These are phyloP conservation scores for Leptinotarsa haldemani DNA, from an alignment of 2,888 invertebrate genomes.

Conservation along the genomic window DNA sequence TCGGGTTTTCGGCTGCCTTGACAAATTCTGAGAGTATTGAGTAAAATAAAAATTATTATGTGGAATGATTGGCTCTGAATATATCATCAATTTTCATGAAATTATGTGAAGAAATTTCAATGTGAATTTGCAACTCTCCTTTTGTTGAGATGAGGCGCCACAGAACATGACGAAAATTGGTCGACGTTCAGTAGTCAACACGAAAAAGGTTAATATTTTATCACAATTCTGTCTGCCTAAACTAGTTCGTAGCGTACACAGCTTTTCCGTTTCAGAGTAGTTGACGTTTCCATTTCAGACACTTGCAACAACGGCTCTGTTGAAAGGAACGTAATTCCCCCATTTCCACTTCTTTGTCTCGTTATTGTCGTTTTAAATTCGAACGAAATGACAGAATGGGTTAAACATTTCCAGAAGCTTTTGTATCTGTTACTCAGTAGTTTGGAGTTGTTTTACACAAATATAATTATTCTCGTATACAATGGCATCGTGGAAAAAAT, in stretches of 20 bases:
- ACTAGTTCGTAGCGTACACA: slow-evolving; percentile 3
- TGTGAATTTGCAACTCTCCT: background rate
- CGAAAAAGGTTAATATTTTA: background rate
- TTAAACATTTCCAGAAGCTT: slow-evolving; percentile 2
- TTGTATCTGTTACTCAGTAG: background rate
- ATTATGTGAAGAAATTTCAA: background rate
- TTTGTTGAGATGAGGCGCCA: background rate
- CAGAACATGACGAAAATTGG: background rate
- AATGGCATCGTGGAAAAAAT: background rate
- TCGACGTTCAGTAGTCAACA: background rate
- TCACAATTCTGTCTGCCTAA: background rate
- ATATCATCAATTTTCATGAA: too few relatives aligned
- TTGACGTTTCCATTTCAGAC: slow-evolving; percentile 9
- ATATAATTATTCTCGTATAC: too few relatives aligned
- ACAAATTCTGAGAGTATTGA: too few relatives aligned
- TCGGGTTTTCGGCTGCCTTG: too few relatives aligned
- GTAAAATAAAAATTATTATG: too few relatives aligned
- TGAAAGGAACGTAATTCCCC: slow-evolving; percentile 2
- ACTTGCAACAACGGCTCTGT: background rate
- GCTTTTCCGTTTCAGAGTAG: background rate
- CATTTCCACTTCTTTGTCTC: slow-evolving; percentile 19
- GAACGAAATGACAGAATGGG: slow-evolving; percentile 10
- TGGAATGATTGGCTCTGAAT: too few relatives aligned
- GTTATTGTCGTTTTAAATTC: slow-evolving; percentile 15
- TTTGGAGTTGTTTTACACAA: background rate